Percentiles rank a stretch among this genome's conserved stretches.
Conservation (phyloP, 2,888 invertebrate genomes). For the Eupithecia subumbrata region DNA sequence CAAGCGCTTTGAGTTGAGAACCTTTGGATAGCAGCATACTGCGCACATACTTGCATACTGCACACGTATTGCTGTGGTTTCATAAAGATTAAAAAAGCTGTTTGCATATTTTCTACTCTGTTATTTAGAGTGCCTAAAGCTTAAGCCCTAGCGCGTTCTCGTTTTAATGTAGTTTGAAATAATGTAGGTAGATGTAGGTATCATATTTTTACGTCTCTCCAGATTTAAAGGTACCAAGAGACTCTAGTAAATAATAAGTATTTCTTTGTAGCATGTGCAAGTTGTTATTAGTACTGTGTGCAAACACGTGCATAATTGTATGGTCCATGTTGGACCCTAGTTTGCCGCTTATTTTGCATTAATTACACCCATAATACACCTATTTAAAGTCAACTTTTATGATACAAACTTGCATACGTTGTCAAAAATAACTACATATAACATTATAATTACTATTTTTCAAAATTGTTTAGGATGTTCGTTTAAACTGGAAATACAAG, state of each 20-base stretch:
- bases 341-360: too few species aligned
- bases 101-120: neutral
- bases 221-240: too few species aligned
- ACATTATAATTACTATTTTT: too few species aligned
- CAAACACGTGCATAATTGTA: neutral
- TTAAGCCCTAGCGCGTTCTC: neutral
- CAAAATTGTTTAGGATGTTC: too few species aligned
- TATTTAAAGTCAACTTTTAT: too few species aligned
- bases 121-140: neutral
- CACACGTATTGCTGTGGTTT: neutral
- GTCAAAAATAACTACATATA: too few species aligned
- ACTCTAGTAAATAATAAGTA: too few species aligned
- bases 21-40: neutral
- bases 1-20: constrained; percentile 1
- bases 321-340: neutral
- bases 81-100: neutral
- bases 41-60: neutral
- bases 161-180: neutral
- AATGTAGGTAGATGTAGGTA: neutral
- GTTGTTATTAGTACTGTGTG: neutral
- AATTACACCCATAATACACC: too few species aligned
- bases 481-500: too few species aligned
- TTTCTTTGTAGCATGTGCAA: too few species aligned
- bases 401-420: too few species aligned
- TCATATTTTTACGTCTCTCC: too few species aligned